Base-by-base conservation (phyloP, 2,797 vertebrate species). In the Pseudochirops corinnae region DNA sequence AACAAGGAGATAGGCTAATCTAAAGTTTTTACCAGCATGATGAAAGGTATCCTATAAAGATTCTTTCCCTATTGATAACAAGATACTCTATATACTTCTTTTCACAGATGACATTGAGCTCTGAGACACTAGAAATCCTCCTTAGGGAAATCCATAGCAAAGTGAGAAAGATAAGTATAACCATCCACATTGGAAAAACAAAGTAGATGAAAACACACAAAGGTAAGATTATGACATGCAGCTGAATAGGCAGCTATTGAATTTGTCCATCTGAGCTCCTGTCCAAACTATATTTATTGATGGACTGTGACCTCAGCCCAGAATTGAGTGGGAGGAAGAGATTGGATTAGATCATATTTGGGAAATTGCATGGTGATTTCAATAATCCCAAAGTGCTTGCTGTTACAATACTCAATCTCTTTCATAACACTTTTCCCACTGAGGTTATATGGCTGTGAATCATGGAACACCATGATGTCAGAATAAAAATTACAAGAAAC, bases 131-230 rank as follows among this genome's bases (percentile, higher is more conserved):
- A 46, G 74, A 87, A 46, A 46, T 26, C 24, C 9, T 87, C 74
- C 74, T 87, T 87, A 87, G 21, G 74, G 74, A 87, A 50, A 87
- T 87, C 39, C 5, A 26, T 46, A 26, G 74, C 74, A 87, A 87
- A 26, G 24, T 87, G 74, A 26, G 46, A 87, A 10, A 26, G 24
- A 87, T 28, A 46, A 50, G 39, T 87, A 5, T 26, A 50, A 50
- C 74, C 74, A 87, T 87, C 74, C 39, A 87, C 74, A 87, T 50
- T 87, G 31, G 74, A 87, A 87, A 87, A 87, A 50, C 74, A 87
- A 87, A 87, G 39, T 87, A 87, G 74, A 87, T 87, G 74, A 87
- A 87, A 74, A 50, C 39, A 50, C 74, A 26, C 11, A 46, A 50
- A 87, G 9, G 46, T 24, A 87, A 50, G 74, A 87, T 46, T 87